A percentile compares a stretch with the other conserved stretches of the same genome.
These are phyloP conservation scores for Anodontia alba DNA, from an alignment of 2,888 invertebrate species.

Conservation along the genomic window DNA sequence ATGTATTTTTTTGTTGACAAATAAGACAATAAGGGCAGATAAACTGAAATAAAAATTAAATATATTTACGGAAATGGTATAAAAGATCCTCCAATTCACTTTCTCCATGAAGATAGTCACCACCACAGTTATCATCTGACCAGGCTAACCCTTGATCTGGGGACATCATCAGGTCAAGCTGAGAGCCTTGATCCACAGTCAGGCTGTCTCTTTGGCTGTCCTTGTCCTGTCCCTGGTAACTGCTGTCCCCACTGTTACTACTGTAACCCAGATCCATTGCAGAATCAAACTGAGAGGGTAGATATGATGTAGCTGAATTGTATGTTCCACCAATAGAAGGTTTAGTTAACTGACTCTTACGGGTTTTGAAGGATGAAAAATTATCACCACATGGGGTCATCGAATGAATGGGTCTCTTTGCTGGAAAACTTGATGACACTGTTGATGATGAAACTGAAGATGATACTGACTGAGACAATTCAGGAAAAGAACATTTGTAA, in stretches of 20 bases:
- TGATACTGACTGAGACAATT: neutral
- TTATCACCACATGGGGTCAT: constrained; percentile 5
- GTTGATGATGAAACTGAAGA: neutral
- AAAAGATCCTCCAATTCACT: constrained; percentile 70
- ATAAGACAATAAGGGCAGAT: no score
- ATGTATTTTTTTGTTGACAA: no score
- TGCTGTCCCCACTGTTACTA: constrained; percentile 60
- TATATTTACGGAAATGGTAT: constrained; percentile 70
- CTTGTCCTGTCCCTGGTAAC: constrained; percentile 35
- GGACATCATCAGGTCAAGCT: constrained; percentile 16
- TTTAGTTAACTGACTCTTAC: neutral
- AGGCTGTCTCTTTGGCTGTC: constrained; percentile 29
- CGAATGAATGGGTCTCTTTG: neutral
- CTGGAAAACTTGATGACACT: neutral
- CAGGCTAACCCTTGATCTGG: neutral
- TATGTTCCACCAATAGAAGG: no score
- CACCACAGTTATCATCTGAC: neutral
- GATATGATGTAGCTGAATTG: neutral
- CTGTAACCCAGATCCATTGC: constrained; percentile 53
- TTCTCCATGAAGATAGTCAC: constrained; percentile 44
- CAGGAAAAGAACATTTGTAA: neutral
- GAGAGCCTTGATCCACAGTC: constrained; percentile 45
- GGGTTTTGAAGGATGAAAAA: neutral
- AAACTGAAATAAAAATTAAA: no score
- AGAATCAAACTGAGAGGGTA: constrained; percentile 8